Evolutionary conservation across 2,797 vertebrate species (phyloP).

Genomic region (Meda fulgida): DNA sequence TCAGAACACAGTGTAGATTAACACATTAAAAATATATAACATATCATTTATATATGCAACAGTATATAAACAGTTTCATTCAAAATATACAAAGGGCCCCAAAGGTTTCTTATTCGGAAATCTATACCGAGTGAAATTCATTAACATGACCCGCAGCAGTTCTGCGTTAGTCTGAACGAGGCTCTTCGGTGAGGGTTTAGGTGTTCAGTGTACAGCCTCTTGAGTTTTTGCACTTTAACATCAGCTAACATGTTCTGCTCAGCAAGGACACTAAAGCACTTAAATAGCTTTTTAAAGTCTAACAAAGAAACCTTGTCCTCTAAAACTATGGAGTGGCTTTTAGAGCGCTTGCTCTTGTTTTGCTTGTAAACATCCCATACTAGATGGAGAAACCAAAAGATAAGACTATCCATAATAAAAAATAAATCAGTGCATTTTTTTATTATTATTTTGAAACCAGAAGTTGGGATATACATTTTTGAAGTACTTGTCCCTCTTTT

Average conservation of each 20-base stretch:
- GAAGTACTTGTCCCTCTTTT: not conserved
- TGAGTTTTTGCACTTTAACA: not conserved
- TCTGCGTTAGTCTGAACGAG: not conserved
- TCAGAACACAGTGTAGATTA: not conserved
- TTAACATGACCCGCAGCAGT: not conserved
- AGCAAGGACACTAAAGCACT: not conserved
- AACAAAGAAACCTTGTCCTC: not conserved
- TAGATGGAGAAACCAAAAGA: not conserved
- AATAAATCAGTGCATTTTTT: not conserved
- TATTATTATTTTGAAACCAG: not conserved
- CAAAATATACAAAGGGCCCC: not conserved
- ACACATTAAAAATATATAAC: not conserved
- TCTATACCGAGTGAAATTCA: not conserved
- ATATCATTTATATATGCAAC: not conserved
- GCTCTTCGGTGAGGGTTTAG: not conserved
- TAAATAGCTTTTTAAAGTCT: not conserved
- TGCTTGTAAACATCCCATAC: not conserved
- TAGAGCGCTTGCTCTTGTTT: not conserved
- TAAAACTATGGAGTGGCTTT: not conserved
- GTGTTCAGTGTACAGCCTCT: not conserved
- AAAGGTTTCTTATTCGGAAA: not conserved
- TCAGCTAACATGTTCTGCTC: not conserved
- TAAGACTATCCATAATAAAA: not conserved
- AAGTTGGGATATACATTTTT: not conserved
- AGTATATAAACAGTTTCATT: not conserved